A percentile compares a stretch with the other conserved stretches of the same genome.
Conservation (phyloP, 2,888 invertebrate species). For the Conistra vaccinii region DNA sequence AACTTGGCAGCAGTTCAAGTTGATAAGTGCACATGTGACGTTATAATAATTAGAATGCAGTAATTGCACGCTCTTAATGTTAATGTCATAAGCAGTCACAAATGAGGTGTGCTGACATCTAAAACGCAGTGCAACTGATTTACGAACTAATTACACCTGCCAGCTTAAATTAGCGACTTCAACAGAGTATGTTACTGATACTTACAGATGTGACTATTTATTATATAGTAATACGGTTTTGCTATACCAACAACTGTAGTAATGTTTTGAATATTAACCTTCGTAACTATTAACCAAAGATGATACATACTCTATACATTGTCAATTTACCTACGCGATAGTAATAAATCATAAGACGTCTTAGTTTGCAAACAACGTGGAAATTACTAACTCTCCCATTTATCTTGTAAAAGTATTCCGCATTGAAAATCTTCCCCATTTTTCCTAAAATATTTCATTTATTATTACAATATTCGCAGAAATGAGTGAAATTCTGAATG, state of each 20-base stretch:
- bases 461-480: not conserved
- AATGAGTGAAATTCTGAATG: not conserved
- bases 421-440: not conserved
- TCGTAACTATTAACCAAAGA: not conserved
- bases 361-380: not conserved
- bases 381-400: not conserved
- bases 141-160: not conserved
- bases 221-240: not conserved
- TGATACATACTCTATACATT: not conserved
- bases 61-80: not conserved
- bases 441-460: no score
- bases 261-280: not conserved
- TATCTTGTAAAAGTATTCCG: not conserved
- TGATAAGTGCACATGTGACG: constrained; percentile 27
- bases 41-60: constrained; percentile 20
- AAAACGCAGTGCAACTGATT: not conserved
- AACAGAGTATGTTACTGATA: not conserved
- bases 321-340: not conserved
- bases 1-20: constrained; percentile 6
- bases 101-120: not conserved
- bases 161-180: not conserved
- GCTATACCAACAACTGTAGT: not conserved
- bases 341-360: not conserved
- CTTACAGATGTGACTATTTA: not conserved
- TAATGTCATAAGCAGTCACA: not conserved